Evolutionary conservation across 37 sponge, comb jelly and placozoan genomes (phyloP).

Genomic region (Halichondria panicea): DNA sequence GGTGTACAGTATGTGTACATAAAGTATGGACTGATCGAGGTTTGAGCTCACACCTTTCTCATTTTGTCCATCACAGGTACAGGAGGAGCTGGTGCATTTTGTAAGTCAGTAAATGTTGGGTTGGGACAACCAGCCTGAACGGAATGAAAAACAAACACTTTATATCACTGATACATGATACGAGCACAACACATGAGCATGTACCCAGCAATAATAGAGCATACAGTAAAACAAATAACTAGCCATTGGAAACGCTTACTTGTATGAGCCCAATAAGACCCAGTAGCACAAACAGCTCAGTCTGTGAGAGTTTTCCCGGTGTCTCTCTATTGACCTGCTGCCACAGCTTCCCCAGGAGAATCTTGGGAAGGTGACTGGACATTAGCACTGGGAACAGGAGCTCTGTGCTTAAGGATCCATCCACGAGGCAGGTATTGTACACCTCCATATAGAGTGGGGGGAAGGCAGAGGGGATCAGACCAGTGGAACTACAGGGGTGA

Average conservation of each 20-base stretch:
- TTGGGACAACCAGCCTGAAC: background rate
- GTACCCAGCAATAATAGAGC: background rate
- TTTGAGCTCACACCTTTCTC: background rate
- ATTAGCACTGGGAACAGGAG: slow-evolving; percentile 41
- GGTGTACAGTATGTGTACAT: background rate
- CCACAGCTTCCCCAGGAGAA: slow-evolving; percentile 39
- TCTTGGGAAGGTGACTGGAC: slow-evolving; percentile 35
- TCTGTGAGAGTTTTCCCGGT: slow-evolving; percentile 46
- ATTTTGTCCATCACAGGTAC: background rate
- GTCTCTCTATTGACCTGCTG: slow-evolving; percentile 6
- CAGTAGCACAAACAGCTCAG: slow-evolving; percentile 48
- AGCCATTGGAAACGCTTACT: background rate
- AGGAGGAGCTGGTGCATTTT: background rate
- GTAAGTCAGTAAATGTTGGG: background rate
- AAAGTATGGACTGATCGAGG: background rate
- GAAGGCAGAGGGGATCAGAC: slow-evolving; percentile 19
- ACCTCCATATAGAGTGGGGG: slow-evolving; percentile 41
- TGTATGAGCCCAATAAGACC: slow-evolving; percentile 56
- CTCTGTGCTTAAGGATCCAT: slow-evolving; percentile 27
- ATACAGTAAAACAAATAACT: background rate
- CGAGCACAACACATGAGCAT: background rate
- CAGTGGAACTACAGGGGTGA: background rate
- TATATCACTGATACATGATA: background rate
- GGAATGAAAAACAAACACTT: too few species aligned
- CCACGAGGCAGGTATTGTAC: slow-evolving; percentile 28